A percentile compares a stretch with the other conserved stretches of the same genome.
Evolutionary conservation across 1,140 invertebrate genomes (phyloP).

Genomic region (Caenorhabditis elegans): DNA sequence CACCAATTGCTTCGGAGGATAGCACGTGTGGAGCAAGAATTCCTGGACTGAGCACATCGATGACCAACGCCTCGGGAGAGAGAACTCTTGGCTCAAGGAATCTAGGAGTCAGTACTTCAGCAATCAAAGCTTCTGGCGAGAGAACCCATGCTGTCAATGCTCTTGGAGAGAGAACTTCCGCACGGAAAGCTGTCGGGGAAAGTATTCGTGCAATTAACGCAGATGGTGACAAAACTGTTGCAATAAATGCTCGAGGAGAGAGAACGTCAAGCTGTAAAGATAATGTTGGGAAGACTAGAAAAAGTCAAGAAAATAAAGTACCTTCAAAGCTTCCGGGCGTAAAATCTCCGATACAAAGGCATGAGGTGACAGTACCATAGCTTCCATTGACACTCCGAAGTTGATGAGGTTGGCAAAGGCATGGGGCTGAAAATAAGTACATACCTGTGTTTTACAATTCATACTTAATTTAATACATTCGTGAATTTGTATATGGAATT

Average conservation of each 20-base stretch:
- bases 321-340: conserved; percentile 35
- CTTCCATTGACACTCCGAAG: conserved; percentile 35
- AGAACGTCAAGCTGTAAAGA: conserved; percentile 37
- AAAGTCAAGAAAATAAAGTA: neutral
- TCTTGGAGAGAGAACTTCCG: conserved; percentile 49
- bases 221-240: conserved; percentile 39
- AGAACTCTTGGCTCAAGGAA: conserved; percentile 45
- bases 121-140: conserved; percentile 47
- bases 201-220: conserved; percentile 45
- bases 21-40: conserved; percentile 42
- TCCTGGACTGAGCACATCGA: conserved; percentile 48
- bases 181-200: conserved; percentile 46
- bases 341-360: conserved; percentile 44
- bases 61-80: conserved; percentile 44
- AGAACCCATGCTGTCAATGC: conserved; percentile 44
- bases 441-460: neutral
- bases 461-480: too few species aligned
- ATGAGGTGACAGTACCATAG: conserved; percentile 38
- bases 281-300: neutral
- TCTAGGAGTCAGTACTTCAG: conserved; percentile 43
- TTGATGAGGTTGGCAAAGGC: conserved; percentile 30
- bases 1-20: conserved; percentile 42
- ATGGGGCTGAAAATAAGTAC: neutral
- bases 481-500: too few species aligned
- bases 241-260: conserved; percentile 44